Base-by-base conservation (phyloP, 2,888 invertebrate genomes). In the Abrostola triplasia region DNA sequence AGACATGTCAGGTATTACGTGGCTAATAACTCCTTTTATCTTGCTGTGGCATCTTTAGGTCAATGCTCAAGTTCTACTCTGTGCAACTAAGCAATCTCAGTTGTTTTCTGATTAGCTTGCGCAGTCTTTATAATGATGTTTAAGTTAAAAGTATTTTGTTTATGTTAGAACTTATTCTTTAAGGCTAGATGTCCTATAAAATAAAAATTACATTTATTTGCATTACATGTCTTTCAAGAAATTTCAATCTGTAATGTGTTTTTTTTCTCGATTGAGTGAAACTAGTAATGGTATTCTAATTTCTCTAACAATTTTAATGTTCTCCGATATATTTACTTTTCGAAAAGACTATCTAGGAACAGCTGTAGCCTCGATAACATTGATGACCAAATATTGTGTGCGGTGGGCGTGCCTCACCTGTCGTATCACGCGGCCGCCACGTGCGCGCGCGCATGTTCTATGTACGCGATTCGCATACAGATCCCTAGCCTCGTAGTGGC, bases 371-470 rank as follows among this genome's bases (percentile, higher is more conserved):
- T 69, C 56, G 44, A 67, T 67, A 71, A 61, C 52, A 62, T 67
- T 67, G 54, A 64, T 79, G 70, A 62, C 72, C 73, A 72, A 77
- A 80, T 73, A 72, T 73, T 73, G 64, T 75, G 60, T 63, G 64
- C 69, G 76, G 78, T 84, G 74, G 84, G 84, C 82, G 83, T 79
- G 80, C 71, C 81, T 81, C 84, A 86, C 88, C 86, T 88, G 86
- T 82, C 81, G 72, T 73, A 84, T 89, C 92, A 89, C 89, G 90
- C 85, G 84, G 76, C 63, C 36, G 67, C 83, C 90, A 90, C 90
- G 90, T 91, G 91, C 83, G 82, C 81, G 59, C 56, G 79, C 79
- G 80, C 82, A 73, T 72, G 64, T 76, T 81, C 76, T 80, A 81
- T 81, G 79, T 73, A 79, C 82, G 75, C 79, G 67, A 67, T 67